A percentile compares a stretch with the other conserved stretches of the same genome.
phyloP scores from a whole-genome alignment of 2,888 invertebrate species.

The Amblyjoppa fuscipennis region DNA sequence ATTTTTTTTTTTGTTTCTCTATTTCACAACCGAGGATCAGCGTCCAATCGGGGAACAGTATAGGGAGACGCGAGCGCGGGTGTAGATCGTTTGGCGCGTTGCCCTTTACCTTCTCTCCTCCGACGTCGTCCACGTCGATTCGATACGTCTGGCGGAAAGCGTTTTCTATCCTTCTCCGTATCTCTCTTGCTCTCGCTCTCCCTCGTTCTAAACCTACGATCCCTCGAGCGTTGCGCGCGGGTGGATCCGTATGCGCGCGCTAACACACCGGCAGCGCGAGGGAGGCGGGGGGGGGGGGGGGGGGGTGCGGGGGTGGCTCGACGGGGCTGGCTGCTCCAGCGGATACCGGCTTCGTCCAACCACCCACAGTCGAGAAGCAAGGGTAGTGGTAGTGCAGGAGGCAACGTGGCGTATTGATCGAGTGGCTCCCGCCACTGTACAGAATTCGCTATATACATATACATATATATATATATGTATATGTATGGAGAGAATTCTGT shows the following conservation, averaged over 20 bases:
- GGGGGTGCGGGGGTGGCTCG: constrained; percentile 47
- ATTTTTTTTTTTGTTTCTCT: too few species aligned
- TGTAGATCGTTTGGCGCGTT: constrained; percentile 67
- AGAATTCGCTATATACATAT: constrained; percentile 56
- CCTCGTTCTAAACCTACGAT: constrained; percentile 69
- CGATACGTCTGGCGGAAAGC: constrained; percentile 77
- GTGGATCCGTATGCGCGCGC: constrained; percentile 56
- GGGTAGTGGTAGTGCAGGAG: constrained; percentile 80
- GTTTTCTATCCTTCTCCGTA: constrained; percentile 68
- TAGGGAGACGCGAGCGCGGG: not conserved
- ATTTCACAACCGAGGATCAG: constrained; percentile 42
- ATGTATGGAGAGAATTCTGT: constrained; percentile 60
- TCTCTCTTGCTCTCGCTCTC: constrained; percentile 58
- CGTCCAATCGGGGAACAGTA: constrained; percentile 50
- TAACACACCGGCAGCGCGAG: constrained; percentile 37
- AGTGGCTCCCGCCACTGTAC: constrained; percentile 83
- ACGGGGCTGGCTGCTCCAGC: constrained; percentile 60
- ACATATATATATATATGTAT: not conserved
- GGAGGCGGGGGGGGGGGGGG: constrained; percentile 32
- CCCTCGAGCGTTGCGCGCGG: constrained; percentile 69
- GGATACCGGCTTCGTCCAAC: constrained; percentile 52
- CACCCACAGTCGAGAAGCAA: constrained; percentile 57
- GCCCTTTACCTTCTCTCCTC: constrained; percentile 71
- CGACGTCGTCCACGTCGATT: constrained; percentile 75
- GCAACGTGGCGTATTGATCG: constrained; percentile 85